These are phyloP conservation scores for Magallana nippona DNA, from an alignment of 2,888 invertebrate species.

Conservation along the genomic window DNA sequence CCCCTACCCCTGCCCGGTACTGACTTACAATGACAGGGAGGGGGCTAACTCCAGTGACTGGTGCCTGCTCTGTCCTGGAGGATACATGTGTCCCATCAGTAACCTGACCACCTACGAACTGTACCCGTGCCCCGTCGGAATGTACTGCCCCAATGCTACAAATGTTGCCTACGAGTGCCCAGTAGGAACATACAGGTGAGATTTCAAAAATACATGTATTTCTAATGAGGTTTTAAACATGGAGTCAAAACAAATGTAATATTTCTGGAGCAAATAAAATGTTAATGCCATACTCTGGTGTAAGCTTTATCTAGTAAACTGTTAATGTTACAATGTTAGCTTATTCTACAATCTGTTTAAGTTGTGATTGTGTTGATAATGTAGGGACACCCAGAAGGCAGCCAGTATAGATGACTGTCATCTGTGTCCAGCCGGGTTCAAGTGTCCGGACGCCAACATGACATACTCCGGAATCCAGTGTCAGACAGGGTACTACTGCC, in stretches of 20 bases:
- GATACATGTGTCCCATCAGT: constrained; percentile 73
- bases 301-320: too few relatives aligned
- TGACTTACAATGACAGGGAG: constrained; percentile 71
- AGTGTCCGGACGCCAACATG: constrained; percentile 74
- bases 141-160: constrained; percentile 74
- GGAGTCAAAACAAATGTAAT: too few relatives aligned
- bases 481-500: constrained; percentile 74
- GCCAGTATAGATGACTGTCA: constrained; percentile 69
- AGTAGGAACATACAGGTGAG: constrained; percentile 76
- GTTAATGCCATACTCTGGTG: too few relatives aligned
- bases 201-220: neutral
- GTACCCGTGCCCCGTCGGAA: constrained; percentile 76
- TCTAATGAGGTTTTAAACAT: too few relatives aligned
- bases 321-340: too few relatives aligned
- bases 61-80: constrained; percentile 75
- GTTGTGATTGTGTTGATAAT: constrained; percentile 4
- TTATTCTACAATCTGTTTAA: too few relatives aligned
- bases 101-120: constrained; percentile 69
- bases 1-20: constrained; percentile 63
- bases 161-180: constrained; percentile 73
- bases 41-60: constrained; percentile 67
- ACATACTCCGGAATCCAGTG: constrained; percentile 75
- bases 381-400: constrained; percentile 68
- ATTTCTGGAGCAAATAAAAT: too few relatives aligned
- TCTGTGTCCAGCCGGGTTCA: constrained; percentile 75